These are phyloP conservation scores for Trichomalopsis sarcophagae DNA, from an alignment of 1,140 invertebrate genomes.

Conservation along the genomic window DNA sequence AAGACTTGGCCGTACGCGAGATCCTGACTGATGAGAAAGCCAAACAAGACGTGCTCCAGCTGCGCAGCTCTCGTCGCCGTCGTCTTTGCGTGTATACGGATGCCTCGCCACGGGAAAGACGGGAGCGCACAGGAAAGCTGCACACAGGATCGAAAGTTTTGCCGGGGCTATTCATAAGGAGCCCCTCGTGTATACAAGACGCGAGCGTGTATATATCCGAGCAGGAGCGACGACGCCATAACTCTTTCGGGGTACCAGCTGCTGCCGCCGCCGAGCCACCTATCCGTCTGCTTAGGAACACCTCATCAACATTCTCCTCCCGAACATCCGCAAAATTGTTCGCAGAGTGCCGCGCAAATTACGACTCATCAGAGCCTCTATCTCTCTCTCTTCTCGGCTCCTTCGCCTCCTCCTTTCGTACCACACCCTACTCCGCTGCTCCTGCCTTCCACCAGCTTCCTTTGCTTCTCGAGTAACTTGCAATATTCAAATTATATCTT, in stretches of 20 bases:
- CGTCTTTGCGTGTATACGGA: neutral
- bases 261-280: slow-evolving; percentile 55
- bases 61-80: neutral
- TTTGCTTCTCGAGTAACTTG: slow-evolving; percentile 61
- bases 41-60: slow-evolving; percentile 9
- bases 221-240: neutral
- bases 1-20: neutral
- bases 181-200: neutral
- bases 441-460: neutral
- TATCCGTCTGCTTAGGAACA: slow-evolving; percentile 61
- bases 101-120: no score
- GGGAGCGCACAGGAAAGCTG: no score
- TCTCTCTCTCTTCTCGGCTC: neutral
- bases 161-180: slow-evolving; percentile 15
- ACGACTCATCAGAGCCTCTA: slow-evolving; percentile 65
- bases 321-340: slow-evolving; percentile 61
- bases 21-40: neutral
- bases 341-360: slow-evolving; percentile 64
- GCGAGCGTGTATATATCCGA: neutral
- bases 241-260: slow-evolving; percentile 49
- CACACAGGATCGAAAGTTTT: slow-evolving; percentile 43
- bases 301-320: slow-evolving; percentile 65
- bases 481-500: slow-evolving; percentile 69
- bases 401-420: neutral
- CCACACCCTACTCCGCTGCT: neutral